These are phyloP conservation scores for Dromius quadrimaculatus DNA, from an alignment of 2,888 invertebrate species.

Conservation along the genomic window DNA sequence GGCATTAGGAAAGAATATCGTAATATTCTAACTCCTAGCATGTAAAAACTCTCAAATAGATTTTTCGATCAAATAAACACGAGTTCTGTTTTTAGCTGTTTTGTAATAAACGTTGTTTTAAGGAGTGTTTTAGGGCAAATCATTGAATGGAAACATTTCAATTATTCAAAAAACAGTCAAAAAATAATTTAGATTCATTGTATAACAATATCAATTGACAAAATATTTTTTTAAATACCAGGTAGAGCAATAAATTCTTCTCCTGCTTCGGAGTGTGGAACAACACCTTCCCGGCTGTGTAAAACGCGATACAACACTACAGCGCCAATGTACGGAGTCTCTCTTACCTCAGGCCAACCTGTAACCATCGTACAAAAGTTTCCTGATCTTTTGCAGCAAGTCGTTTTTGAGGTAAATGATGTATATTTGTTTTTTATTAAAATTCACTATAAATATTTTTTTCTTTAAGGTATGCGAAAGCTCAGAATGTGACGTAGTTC, in stretches of 20 bases:
- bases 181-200: no score
- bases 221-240: no score
- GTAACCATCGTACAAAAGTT: conserved; percentile 96
- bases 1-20: no score
- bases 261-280: conserved; percentile 65
- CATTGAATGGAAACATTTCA: no score
- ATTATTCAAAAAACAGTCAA: no score
- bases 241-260: conserved; percentile 63
- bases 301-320: conserved; percentile 93
- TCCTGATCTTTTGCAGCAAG: conserved; percentile 91
- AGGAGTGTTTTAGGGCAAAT: no score
- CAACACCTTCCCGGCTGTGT: conserved; percentile 83
- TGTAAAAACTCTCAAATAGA: no score
- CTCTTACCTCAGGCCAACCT: conserved; percentile 90
- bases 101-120: no score
- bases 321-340: conserved; percentile 95
- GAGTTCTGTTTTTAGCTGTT: no score
- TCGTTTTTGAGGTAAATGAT: conserved; percentile 89
- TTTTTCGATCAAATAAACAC: no score
- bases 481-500: conserved; percentile 88
- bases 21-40: no score
- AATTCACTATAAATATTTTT: background rate
- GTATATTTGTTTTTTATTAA: background rate
- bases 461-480: conserved; percentile 73
- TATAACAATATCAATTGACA: no score